Percentiles rank a stretch among this genome's conserved stretches.
These are phyloP conservation scores for Xiphophorus birchmanni DNA, from an alignment of 2,797 vertebrate genomes.

Conservation along the genomic window DNA sequence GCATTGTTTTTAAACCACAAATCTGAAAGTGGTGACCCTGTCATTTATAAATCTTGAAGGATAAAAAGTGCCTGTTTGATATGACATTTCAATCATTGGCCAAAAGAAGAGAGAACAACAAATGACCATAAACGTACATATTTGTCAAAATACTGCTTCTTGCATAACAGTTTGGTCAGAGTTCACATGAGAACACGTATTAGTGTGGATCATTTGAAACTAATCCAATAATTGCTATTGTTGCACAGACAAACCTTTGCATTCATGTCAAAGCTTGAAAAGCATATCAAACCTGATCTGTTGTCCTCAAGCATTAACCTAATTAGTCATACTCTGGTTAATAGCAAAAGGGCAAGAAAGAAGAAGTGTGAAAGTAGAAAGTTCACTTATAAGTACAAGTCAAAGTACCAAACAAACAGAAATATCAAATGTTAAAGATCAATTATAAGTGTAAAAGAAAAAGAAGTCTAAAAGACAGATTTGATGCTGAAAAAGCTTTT, in stretches of 20 bases:
- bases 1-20: not conserved
- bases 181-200: not conserved
- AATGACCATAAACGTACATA: not conserved
- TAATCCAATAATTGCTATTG: not conserved
- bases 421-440: not conserved
- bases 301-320: not conserved
- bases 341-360: not conserved
- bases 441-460: not conserved
- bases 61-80: not conserved
- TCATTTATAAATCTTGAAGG: not conserved
- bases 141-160: not conserved
- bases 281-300: not conserved
- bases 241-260: not conserved
- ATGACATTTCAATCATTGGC: not conserved
- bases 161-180: not conserved
- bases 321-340: not conserved
- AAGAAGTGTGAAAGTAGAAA: not conserved
- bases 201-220: not conserved
- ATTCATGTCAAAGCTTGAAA: slow-evolving; percentile 20
- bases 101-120: not conserved
- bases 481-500: not conserved
- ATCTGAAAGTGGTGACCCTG: not conserved
- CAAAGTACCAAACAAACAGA: not conserved
- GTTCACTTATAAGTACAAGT: not conserved
- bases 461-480: not conserved